Evolutionary conservation across 2,113 vertebrate genomes (phyloP), one percentile per base, ranked within the genome.

Genomic region (Mugil cephalus): DNA sequence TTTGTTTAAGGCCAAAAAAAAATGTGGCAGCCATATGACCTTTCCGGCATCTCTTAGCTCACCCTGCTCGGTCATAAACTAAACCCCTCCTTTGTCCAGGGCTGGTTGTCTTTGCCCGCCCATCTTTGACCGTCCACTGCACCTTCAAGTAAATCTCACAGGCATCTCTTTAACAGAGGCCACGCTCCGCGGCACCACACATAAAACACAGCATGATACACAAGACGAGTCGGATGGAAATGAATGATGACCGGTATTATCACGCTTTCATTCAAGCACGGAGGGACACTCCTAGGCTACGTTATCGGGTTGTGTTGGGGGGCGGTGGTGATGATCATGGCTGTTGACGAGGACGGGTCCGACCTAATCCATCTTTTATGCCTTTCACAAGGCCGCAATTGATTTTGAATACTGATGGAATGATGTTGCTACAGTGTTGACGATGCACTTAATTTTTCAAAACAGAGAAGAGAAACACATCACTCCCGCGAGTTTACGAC

Each of bases 171-270:
- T n/a, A 56, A 59, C 55, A 58, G 69, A 74, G 79, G 81, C 82
- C 82, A 76, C 30, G 67, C 68, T 74, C 69, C 12, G 40, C 72
- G 69, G 75, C 63, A 4, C 35, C 76, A 18, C 76, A 18, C 82
- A 86, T 84, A 80, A 86, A 86, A 80, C 69, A 82, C 58, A 18
- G 63, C 39, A 51, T 12, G 39, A 72, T 67, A 48, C 65, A 75
- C 72, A 67, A 53, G 43, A 77, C 36, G 10, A 59, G 46, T 69
- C 43, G 18, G 35, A 43, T 8, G 17, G 47, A 60, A 78, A 75
- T 81, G 73, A 86, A 70, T 71, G 60, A 83, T 82, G 73, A 55
- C 38, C 14, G 52, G 63, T 75, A 68, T 80, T 78, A 77, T 68
- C 43, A 54, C 54, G 42, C 70, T 68, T 79, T 66, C 11, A 63